Evolutionary conservation across 2,113 vertebrate genomes (phyloP).

Genomic region (Conger conger): DNA sequence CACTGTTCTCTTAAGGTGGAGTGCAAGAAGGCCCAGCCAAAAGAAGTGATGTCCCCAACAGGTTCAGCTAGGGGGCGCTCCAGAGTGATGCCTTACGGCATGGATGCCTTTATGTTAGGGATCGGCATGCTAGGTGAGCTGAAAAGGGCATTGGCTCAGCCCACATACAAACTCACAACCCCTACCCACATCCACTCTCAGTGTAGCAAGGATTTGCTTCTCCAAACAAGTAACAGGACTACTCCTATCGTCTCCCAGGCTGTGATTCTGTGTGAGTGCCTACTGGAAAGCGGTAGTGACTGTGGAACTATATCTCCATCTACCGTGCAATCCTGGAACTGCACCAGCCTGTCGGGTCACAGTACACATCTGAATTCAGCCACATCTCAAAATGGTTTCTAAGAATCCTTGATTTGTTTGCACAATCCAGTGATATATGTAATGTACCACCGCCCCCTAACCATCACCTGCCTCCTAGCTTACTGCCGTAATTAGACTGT

Average conservation of each 20-base stretch:
- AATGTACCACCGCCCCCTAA: background rate
- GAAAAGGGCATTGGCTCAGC: conserved; percentile 43
- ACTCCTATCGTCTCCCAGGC: background rate
- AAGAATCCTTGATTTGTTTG: background rate
- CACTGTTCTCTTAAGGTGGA: conserved; percentile 79
- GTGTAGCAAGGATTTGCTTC: background rate
- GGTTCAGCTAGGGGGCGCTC: conserved; percentile 94
- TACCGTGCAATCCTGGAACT: conserved; percentile 49
- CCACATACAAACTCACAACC: background rate
- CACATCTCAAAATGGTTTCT: background rate
- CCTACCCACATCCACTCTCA: background rate
- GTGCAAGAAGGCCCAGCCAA: conserved; percentile 99
- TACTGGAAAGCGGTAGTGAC: background rate
- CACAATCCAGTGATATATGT: background rate
- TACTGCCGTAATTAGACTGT: background rate
- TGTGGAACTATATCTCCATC: conserved; percentile 50
- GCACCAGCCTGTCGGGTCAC: conserved; percentile 18
- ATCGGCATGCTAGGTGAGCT: conserved; percentile 98
- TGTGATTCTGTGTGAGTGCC: background rate
- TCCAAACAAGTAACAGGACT: background rate
- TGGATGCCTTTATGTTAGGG: conserved; percentile 99
- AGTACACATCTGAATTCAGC: background rate
- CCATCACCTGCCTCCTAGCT: background rate
- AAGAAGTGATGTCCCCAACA: conserved; percentile 98
- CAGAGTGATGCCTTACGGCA: conserved; percentile 97